Evolutionary conservation across 2,113 vertebrate genomes (phyloP), one percentile per base, ranked within the genome.

Genomic region (Macquaria ambigua): DNA sequence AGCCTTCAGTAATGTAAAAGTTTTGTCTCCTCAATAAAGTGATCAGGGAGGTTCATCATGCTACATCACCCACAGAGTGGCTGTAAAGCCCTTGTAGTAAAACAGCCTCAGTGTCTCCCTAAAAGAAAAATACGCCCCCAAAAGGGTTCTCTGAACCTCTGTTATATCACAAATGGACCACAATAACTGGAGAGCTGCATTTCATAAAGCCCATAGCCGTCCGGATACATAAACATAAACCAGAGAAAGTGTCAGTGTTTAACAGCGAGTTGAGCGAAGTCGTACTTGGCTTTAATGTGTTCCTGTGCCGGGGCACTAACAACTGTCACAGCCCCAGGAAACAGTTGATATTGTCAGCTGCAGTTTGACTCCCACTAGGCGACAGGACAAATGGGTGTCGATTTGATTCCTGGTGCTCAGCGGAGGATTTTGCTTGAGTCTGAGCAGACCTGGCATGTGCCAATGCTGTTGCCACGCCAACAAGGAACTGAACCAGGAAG

Each of bases 271-370:
- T 41, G 70, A 75, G 64, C 37, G 25, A 56, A 75, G 41, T 52
- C 25, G 16, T 50, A n/a, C 84, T 64, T 64, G 68, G 74, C 59
- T 79, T 68, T 62, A 80, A 85, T 79, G 89, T 77, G 53, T 75
- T 63, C 37, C 58, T 55, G 43, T 41, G 70, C 39, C 48, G 25
- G 1, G 21, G 72, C 9, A 43, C 66, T 75, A 77, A 87, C 64
- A 81, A 85, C 78, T 74, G 83, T 74, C 90, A 79, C 77, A 53
- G 82, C 89, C 79, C 41, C 82, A 41, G 87, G 89, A 86, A 89
- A 84, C 77, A 67, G 72, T 70, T 87, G 85, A 89, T 89, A 84
- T 83, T 92, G 83, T 90, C 83, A 86, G 77, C 66, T 58, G 50
- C 1, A 16, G 72, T 92, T 89, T 87, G 75, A 83, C 85, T 92